Base-by-base conservation (phyloP, 2,888 invertebrate genomes). In the Yponomeuta cagnagella region DNA sequence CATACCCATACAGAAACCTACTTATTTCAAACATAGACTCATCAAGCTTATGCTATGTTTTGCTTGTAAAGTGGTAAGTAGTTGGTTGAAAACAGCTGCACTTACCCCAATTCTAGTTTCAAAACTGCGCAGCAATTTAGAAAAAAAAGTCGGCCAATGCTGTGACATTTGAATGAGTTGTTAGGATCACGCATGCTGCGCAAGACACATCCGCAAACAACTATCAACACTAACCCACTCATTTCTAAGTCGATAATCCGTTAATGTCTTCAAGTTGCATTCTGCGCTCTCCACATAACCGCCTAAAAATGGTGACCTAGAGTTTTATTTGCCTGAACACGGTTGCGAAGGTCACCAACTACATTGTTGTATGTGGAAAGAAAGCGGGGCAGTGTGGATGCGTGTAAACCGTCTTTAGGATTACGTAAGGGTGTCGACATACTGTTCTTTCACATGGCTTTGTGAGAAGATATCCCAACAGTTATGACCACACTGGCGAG, bases 401-500 rank as follows among this genome's bases (percentile, higher is more conserved):
- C 52, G 52, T 58, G 52, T 58, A 58, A 58, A 58, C 15, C 52
- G 15, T 58, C 52, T 58, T 58, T 58, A 58, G 52, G 52, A 1
- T 58, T 58, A 58, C 52, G 52, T 58, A 58, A 58, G 52, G 52
- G 52, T 58, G 52, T 58, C 52, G 52, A 58, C 52, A 58, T 12
- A 58, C 15, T 58, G 52, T 58, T 58, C 52, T 15, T 58, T 58
- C 52, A 58, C 52, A 58, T 58, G 15, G 15, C 15, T 58, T 58
- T 58, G 52, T 58, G 52, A 58, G 52, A 58, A 15, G 52, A 58
- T 58, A 58, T 12, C 12, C 43, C 43, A 43, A 8, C 43, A 43
- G 43, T 8, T 43, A 43, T 43, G 43, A 43, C 43, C 43, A 43
- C 43, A 43, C 43, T 8, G 43, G 8, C 43, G 43, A 43, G 43